Base-by-base conservation (phyloP, 2,797 vertebrate species). In the Chaenodraco wilsoni region DNA sequence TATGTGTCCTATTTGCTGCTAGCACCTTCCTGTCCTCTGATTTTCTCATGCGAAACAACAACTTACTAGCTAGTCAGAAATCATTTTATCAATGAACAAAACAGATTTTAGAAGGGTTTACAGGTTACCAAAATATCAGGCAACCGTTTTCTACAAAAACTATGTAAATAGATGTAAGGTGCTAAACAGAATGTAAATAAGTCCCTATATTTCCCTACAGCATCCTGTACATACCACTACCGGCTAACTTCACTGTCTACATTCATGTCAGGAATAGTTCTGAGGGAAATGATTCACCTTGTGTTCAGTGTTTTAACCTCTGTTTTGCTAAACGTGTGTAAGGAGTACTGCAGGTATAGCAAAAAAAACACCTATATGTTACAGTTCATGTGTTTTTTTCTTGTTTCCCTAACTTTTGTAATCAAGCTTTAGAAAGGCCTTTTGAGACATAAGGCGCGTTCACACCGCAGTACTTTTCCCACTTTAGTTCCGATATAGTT, bases 231-330 rank as follows among this genome's bases (percentile, higher is more conserved):
- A 15, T 44, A 45, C 48, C 11, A 27, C 14, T 33, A 55, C 12
- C 50, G 23, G 15, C 9, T 40, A 51, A 23, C 41, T 62, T 33
- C 9, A 21, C 21, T 62, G 21, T 10, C 14, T 43, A 11, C 3
- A 41, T 48, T 33, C 13, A 55, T 76, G 59, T 72, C 40, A 41
- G 23, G 58, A 75, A 44, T 43, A 17, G 44, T 57, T 68, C 41
- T 56, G 48, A 61, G 59, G 54, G 73, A 78, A 65, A 51, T 55
- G 58, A 65, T 69, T 74, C 45, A 67, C 46, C 17, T 43, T 59
- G 52, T 63, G 31, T 57, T 60, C 9, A 33, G 10, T 63, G 59
- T 77, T 80, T 72, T 33, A 77, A 58, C 52, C 45, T 33, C 31
- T 61, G 58, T 64, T 68, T 63, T 15, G n/a, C 43, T 73, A 11